These are phyloP conservation scores for Typhlomys cinereus DNA, from an alignment of 2,113 vertebrate species.

Conservation along the genomic window DNA sequence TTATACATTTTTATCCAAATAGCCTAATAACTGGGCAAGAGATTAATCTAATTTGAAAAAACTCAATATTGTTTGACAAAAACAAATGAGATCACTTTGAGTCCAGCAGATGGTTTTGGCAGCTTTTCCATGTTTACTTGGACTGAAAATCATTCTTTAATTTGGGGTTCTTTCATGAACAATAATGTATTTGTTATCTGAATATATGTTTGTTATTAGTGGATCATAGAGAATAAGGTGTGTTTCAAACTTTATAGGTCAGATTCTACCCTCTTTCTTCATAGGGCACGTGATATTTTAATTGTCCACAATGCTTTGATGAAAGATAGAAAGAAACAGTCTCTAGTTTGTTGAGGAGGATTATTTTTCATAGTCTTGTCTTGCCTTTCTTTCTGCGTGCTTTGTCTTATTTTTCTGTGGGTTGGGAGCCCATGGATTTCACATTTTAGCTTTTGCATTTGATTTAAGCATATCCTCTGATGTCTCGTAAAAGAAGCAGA, in stretches of 20 bases:
- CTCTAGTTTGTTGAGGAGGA: conserved; percentile 8
- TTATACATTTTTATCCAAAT: conserved; percentile 53
- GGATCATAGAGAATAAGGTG: conserved; percentile 58
- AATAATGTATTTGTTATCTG: conserved; percentile 76
- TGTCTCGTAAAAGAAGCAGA: conserved; percentile 22
- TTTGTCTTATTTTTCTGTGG: conserved; percentile 5
- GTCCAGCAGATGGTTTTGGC: conserved; percentile 76
- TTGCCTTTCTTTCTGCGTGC: conserved; percentile 38
- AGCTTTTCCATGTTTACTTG: conserved; percentile 77
- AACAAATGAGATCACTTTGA: conserved; percentile 78
- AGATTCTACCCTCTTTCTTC: conserved; percentile 48
- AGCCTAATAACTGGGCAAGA: conserved; percentile 54
- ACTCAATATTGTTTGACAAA: conserved; percentile 78
- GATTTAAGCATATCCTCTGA: neutral
- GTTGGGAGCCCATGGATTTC: neutral
- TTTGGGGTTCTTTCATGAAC: conserved; percentile 75
- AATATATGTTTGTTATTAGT: conserved; percentile 71
- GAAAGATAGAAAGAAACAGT: neutral
- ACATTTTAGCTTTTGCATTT: conserved; percentile 47
- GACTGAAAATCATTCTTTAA: conserved; percentile 74
- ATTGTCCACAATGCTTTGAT: conserved; percentile 30
- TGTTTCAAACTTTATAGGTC: conserved; percentile 65
- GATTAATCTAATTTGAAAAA: conserved; percentile 69
- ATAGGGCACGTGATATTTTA: conserved; percentile 12
- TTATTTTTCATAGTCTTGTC: neutral